Evolutionary conservation across 1,140 invertebrate species (phyloP).

Genomic region (Eufriesea mexicana): DNA sequence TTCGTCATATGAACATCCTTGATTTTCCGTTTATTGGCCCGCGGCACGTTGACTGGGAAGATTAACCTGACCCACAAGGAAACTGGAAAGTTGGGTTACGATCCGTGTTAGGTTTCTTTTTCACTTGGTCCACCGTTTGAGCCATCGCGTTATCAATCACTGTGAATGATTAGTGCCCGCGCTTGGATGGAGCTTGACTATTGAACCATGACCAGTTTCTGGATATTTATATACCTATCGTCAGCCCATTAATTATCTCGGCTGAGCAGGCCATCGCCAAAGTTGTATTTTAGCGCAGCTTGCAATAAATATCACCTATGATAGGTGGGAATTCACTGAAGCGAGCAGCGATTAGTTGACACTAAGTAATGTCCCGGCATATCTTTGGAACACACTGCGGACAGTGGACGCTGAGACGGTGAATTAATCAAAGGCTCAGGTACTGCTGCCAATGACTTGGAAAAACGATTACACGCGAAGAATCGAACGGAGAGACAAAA

Average conservation of each 20-base stretch:
- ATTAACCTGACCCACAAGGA: no score
- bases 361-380: slow-evolving; percentile 39
- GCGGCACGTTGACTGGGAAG: no score
- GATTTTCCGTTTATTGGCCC: no score
- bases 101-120: not conserved
- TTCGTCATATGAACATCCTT: no score
- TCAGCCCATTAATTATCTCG: slow-evolving; percentile 44
- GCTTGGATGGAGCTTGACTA: slow-evolving; percentile 21
- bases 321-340: slow-evolving; percentile 37
- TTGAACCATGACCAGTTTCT: slow-evolving; percentile 46
- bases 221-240: slow-evolving; percentile 49
- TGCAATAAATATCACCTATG: slow-evolving; percentile 39
- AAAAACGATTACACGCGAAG: not conserved
- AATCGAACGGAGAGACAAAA: no score
- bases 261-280: slow-evolving; percentile 25
- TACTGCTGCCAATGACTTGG: no score
- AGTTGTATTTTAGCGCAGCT: slow-evolving; percentile 28
- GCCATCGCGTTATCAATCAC: slow-evolving; percentile 31
- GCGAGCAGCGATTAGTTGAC: slow-evolving; percentile 40
- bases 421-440: slow-evolving; percentile 4
- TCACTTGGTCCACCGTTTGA: no score
- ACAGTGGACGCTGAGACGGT: not conserved
- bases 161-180: slow-evolving; percentile 25
- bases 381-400: not conserved
- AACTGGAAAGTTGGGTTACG: not conserved